Evolutionary conservation across 1,140 invertebrate species (phyloP).

Genomic region (Cyclina sinensis): DNA sequence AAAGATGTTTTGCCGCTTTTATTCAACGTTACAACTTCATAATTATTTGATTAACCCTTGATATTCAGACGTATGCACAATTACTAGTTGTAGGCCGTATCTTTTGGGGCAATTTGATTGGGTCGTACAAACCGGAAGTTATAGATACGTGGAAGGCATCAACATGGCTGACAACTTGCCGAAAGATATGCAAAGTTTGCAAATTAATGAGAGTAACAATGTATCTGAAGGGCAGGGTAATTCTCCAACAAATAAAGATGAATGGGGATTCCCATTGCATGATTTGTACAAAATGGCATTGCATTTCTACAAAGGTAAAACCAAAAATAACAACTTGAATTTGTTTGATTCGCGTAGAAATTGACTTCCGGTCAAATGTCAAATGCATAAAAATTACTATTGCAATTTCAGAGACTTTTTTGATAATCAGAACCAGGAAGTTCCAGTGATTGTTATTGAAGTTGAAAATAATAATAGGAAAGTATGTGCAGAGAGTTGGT

Average conservation of each 20-base stretch:
- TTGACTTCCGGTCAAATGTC: slow-evolving; percentile 55
- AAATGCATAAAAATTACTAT: too few species aligned
- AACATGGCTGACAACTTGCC: slow-evolving; percentile 73
- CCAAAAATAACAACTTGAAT: background rate
- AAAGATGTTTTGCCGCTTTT: too few species aligned
- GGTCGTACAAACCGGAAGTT: slow-evolving; percentile 42
- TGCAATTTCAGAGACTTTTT: too few species aligned
- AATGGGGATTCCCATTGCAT: slow-evolving; percentile 88
- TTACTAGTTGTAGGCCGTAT: background rate
- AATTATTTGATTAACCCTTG: too few species aligned
- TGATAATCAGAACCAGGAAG: too few species aligned
- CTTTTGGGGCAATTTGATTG: background rate
- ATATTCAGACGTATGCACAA: background rate
- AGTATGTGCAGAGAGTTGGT: too few species aligned
- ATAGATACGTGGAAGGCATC: slow-evolving; percentile 67
- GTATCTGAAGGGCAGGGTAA: background rate
- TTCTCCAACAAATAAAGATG: slow-evolving; percentile 54
- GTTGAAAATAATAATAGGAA: too few species aligned
- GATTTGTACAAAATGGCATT: slow-evolving; percentile 95
- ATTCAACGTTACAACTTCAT: too few species aligned
- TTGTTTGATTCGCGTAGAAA: background rate
- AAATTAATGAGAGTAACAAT: slow-evolving; percentile 58
- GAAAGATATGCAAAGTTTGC: slow-evolving; percentile 69
- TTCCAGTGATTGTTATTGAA: too few species aligned
- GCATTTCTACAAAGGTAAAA: slow-evolving; percentile 95